phyloP scores from a whole-genome alignment of 2,797 vertebrate species.

The Aulostomus chinensis region DNA sequence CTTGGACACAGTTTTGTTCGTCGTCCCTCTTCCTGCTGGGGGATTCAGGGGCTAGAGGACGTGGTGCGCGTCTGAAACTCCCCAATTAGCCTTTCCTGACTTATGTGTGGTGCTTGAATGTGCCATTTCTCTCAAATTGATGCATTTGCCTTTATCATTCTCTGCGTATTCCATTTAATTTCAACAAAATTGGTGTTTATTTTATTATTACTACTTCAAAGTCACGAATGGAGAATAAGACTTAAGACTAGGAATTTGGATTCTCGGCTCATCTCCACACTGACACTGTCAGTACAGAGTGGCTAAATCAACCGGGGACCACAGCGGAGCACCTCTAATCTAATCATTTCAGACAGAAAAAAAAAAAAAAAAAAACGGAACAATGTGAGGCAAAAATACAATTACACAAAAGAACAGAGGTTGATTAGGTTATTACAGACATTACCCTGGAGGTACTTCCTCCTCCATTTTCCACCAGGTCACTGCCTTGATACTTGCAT shows the following conservation, averaged over 20 bases:
- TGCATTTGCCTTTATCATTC: too few relatives aligned
- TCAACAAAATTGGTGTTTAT: too few relatives aligned
- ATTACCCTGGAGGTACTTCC: slow-evolving; percentile 20
- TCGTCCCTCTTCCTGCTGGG: too few relatives aligned
- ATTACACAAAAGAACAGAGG: slow-evolving; percentile 28
- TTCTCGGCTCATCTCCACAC: slow-evolving; percentile 34
- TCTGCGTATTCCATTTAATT: too few relatives aligned
- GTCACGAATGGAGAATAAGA: too few relatives aligned
- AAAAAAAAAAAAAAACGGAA: slow-evolving; percentile 7
- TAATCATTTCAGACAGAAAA: slow-evolving; percentile 42
- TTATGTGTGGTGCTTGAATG: too few relatives aligned
- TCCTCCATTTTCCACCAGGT: slow-evolving; percentile 9
- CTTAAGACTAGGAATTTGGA: slow-evolving; percentile 37
- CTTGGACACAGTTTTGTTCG: too few relatives aligned
- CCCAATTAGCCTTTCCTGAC: too few relatives aligned
- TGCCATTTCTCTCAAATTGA: too few relatives aligned
- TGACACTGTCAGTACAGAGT: slow-evolving; percentile 30
- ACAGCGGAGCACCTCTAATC: slow-evolving; percentile 34
- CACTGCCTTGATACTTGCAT: slow-evolving; percentile 7
- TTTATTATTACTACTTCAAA: too few relatives aligned
- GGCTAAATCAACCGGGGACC: slow-evolving; percentile 38
- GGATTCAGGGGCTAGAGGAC: too few relatives aligned
- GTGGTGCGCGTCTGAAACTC: too few relatives aligned
- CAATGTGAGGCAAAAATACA: slow-evolving; percentile 35
- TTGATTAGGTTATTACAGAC: slow-evolving; percentile 30